A percentile compares a stretch with the other conserved stretches of the same genome.
These are phyloP conservation scores for Alsophila aescularia DNA, from an alignment of 2,888 invertebrate genomes.

Conservation along the genomic window DNA sequence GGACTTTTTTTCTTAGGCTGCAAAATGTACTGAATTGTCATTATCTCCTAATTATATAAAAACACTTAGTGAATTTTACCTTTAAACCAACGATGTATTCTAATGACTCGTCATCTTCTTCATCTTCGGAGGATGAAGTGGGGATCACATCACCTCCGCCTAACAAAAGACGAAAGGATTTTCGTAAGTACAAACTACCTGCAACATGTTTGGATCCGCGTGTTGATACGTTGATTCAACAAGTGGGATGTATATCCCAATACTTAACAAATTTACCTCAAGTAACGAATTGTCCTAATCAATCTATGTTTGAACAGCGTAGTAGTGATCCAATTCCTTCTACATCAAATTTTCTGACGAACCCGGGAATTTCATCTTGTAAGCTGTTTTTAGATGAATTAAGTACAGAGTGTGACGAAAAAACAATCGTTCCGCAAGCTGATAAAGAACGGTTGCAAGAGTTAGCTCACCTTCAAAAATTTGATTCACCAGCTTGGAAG, in stretches of 20 bases:
- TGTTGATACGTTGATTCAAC: neutral
- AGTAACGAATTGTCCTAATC: neutral
- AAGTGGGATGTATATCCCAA: neutral
- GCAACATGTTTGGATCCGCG: neutral
- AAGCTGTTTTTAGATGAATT: neutral
- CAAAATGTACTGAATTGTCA: no score
- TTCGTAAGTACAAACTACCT: no score
- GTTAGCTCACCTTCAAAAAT: slow-evolving; percentile 8
- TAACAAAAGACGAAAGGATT: neutral
- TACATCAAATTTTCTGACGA: neutral
- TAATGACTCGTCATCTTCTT: neutral
- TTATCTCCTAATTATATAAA: no score
- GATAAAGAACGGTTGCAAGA: slow-evolving; percentile 7
- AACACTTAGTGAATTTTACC: no score
- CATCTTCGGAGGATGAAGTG: slow-evolving; percentile 3
- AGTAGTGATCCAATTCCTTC: neutral
- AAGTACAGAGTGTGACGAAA: neutral
- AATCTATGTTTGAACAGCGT: neutral
- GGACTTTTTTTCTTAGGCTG: no score
- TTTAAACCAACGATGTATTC: no score
- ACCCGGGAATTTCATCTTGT: neutral
- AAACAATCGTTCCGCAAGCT: neutral
- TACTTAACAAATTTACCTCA: neutral
- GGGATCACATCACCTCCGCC: neutral
- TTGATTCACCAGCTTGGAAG: slow-evolving; percentile 20